Evolutionary conservation across 2,888 invertebrate species (phyloP), one percentile per base, ranked within the genome.

Genomic region (Neoscelio sp.): DNA sequence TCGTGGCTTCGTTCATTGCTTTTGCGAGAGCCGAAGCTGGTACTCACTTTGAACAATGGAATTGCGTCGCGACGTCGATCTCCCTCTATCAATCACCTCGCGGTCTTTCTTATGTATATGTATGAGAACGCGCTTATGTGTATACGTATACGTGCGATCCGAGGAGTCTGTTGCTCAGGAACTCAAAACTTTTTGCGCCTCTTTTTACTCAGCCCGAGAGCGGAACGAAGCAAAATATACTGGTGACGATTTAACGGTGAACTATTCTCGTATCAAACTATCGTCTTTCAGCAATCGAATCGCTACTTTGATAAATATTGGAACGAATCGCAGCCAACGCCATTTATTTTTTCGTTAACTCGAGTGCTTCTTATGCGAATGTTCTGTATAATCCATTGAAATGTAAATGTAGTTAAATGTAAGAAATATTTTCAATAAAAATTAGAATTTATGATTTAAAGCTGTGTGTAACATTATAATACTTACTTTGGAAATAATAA

Each of bases 61-160:
- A 88, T 86, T 87, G 89, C 89, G 85, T 87, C 85, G 87, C 85
- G 84, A 87, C 87, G 88, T 89, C 89, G 85, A 89, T 89, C 89
- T 89, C 84, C 85, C 86, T 85, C 87, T 86, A 89, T 89, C 89
- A 88, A 89, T 89, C 89, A 89, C 89, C 83, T 83, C 83, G 56
- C 80, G 50, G 46, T 18, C 65, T 26, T 40, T 26, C 50, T 35
- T 71, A 78, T 67, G 77, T 77, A 67, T 73, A 71, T 67, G 73
- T 75, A 70, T 70, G 46, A 70, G 75, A 42, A 40, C 20, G 38
- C 50, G 44, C 40, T 35, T 52, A 20, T 58, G 54, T 52, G 46
- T 76, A 33, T 54, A 23, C 15, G 68, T 67, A 38, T 68, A 60
- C 65, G 60, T 42, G 74, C 46, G 64, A 62, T 54, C 42, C 73